Percentiles rank a stretch among this genome's conserved stretches.
phyloP scores from a whole-genome alignment of 2,797 vertebrate genomes.

The Crenichthys baileyi region DNA sequence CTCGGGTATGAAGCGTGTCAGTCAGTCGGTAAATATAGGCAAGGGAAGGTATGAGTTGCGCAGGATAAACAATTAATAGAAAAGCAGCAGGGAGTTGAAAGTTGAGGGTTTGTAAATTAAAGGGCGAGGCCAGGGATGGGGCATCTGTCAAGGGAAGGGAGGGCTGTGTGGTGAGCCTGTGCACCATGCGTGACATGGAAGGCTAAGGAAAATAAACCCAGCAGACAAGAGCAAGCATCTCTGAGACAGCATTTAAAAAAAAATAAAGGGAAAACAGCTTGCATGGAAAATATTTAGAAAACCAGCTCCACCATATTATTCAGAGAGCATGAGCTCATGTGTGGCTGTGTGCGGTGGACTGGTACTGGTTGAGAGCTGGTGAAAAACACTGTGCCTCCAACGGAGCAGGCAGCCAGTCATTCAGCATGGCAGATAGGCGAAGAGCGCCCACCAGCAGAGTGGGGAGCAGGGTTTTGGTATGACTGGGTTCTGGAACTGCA shows the following conservation, averaged over 20 bases:
- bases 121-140: constrained; percentile 48
- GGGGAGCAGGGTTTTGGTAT: constrained; percentile 23
- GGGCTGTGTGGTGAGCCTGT: constrained; percentile 53
- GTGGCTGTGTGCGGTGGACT: constrained; percentile 48
- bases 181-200: constrained; percentile 39
- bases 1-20: constrained; percentile 31
- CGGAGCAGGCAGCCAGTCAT: constrained; percentile 41
- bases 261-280: background rate
- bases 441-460: constrained; percentile 46
- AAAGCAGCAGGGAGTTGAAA: constrained; percentile 34
- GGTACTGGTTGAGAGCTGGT: constrained; percentile 38
- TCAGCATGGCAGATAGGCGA: constrained; percentile 19
- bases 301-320: constrained; percentile 10
- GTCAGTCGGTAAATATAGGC: constrained; percentile 43
- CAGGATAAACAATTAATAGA: constrained; percentile 63
- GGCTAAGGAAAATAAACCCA: constrained; percentile 12
- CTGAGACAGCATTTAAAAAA: background rate
- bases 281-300: constrained; percentile 43
- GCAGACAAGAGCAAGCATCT: constrained; percentile 32
- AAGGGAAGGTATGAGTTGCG: constrained; percentile 42
- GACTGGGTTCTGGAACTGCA: constrained; percentile 35
- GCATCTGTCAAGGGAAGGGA: constrained; percentile 53
- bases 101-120: constrained; percentile 63
- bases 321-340: constrained; percentile 28
- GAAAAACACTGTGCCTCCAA: constrained; percentile 43